These are phyloP conservation scores for Dinocampus coccinellae DNA, from an alignment of 2,888 invertebrate species.

Conservation along the genomic window DNA sequence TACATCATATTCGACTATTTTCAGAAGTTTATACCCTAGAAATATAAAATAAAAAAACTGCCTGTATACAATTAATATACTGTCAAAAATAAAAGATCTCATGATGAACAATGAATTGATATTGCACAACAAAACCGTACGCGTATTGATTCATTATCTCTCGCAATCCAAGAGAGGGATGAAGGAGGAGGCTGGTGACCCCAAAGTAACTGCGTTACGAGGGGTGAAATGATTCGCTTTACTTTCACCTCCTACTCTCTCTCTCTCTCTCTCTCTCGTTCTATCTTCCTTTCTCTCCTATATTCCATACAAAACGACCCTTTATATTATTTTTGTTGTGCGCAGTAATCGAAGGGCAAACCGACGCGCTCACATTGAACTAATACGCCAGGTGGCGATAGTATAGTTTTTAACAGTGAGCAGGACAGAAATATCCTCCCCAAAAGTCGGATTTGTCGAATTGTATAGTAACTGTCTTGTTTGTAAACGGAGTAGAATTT, in stretches of 20 bases:
- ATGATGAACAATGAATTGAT: neutral
- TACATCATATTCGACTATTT: too few species aligned
- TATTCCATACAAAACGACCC: too few species aligned
- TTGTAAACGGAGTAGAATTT: slow-evolving; percentile 57
- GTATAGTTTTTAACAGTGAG: slow-evolving; percentile 24
- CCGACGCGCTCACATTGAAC: neutral
- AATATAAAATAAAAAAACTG: too few species aligned
- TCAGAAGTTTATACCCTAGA: too few species aligned
- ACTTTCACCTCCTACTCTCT: neutral
- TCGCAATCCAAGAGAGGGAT: slow-evolving; percentile 10
- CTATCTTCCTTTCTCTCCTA: too few species aligned
- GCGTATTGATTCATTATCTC: slow-evolving; percentile 17
- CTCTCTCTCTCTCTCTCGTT: neutral
- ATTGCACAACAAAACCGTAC: neutral
- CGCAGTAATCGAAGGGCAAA: neutral
- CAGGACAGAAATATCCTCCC: slow-evolving; percentile 36
- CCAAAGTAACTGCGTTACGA: slow-evolving; percentile 15
- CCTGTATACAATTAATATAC: too few species aligned
- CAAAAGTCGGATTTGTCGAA: slow-evolving; percentile 56
- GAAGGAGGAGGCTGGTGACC: slow-evolving; percentile 22
- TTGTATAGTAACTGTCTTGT: slow-evolving; percentile 54
- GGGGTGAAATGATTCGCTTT: slow-evolving; percentile 3
- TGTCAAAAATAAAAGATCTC: too few species aligned
- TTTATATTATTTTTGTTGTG: neutral
- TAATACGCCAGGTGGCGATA: slow-evolving; percentile 41